Conservation (phyloP, 1,140 invertebrate species). For the Zaprionus taronus region DNA sequence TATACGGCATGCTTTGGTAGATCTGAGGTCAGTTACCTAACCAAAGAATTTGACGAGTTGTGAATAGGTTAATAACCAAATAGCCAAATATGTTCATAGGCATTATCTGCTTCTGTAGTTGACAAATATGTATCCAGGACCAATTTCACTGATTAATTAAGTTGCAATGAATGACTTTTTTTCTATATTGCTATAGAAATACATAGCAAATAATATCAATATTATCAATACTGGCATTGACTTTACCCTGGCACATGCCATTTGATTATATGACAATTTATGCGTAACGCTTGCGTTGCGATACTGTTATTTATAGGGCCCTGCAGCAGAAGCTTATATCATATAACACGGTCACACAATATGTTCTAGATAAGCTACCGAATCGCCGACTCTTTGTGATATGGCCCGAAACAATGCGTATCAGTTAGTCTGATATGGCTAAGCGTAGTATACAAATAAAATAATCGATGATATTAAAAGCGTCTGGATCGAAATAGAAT, state of each 20-base stretch:
- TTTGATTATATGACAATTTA: slow-evolving; percentile 41
- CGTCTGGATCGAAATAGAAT: slow-evolving; percentile 22
- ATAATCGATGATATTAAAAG: slow-evolving; percentile 55
- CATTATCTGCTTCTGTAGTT: background rate
- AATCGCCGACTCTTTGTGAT: slow-evolving; percentile 33
- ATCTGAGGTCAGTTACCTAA: slow-evolving; percentile 60
- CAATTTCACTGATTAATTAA: slow-evolving; percentile 19
- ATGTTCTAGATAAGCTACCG: slow-evolving; percentile 52
- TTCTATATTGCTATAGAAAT: background rate
- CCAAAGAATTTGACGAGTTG: slow-evolving; percentile 1
- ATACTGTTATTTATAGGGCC: background rate
- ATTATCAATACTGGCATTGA: background rate
- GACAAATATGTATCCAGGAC: background rate
- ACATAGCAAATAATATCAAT: background rate
- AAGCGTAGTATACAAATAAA: slow-evolving; percentile 33
- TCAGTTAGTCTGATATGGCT: slow-evolving; percentile 37
- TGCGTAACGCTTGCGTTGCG: slow-evolving; percentile 21
- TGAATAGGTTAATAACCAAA: background rate
- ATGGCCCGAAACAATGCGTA: slow-evolving; percentile 35
- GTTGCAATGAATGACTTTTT: background rate
- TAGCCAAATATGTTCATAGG: background rate
- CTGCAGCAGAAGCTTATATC: slow-evolving; percentile 1
- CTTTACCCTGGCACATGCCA: slow-evolving; percentile 12
- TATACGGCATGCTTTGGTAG: slow-evolving; percentile 8
- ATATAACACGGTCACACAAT: slow-evolving; percentile 29